Conservation (phyloP, 1,140 invertebrate genomes). For the Homalodisca vitripennis region DNA sequence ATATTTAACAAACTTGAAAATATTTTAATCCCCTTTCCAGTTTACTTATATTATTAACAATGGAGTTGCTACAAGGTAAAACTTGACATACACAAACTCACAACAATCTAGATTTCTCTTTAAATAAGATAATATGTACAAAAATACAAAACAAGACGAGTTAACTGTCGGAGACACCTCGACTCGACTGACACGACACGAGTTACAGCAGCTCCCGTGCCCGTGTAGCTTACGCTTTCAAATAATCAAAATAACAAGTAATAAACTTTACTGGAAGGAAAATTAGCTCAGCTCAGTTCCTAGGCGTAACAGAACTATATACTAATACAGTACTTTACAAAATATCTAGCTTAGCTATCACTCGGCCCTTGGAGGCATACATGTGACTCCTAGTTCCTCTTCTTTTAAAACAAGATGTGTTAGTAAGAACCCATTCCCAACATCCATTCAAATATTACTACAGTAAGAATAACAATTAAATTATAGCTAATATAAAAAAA, state of each 20-base stretch:
- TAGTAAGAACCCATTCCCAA: constrained; percentile 30
- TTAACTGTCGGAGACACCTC: not conserved
- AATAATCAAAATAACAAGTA: constrained; percentile 1
- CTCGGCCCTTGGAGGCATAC: not conserved
- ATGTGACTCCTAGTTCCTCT: constrained; percentile 14
- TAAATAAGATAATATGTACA: constrained; percentile 23
- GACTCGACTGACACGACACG: no score
- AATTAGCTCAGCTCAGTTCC: constrained; percentile 28
- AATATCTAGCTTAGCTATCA: constrained; percentile 12
- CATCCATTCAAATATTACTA: constrained; percentile 31
- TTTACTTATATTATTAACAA: constrained; percentile 8
- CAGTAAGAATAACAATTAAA: constrained; percentile 28
- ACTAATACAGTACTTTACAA: constrained; percentile 28
- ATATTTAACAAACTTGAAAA: not conserved
- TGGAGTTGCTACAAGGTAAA: not conserved
- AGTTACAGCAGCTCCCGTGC: no score
- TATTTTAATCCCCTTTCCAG: not conserved
- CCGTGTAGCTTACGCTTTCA: not conserved
- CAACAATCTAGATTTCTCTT: constrained; percentile 18
- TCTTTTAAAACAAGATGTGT: constrained; percentile 27
- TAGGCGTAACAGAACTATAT: constrained; percentile 15
- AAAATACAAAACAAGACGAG: constrained; percentile 19
- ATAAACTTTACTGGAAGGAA: constrained; percentile 20
- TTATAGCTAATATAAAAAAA: constrained; percentile 28
- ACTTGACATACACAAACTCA: not conserved